These are phyloP conservation scores for Leucoma salicis DNA, from an alignment of 2,888 invertebrate genomes.

Conservation along the genomic window DNA sequence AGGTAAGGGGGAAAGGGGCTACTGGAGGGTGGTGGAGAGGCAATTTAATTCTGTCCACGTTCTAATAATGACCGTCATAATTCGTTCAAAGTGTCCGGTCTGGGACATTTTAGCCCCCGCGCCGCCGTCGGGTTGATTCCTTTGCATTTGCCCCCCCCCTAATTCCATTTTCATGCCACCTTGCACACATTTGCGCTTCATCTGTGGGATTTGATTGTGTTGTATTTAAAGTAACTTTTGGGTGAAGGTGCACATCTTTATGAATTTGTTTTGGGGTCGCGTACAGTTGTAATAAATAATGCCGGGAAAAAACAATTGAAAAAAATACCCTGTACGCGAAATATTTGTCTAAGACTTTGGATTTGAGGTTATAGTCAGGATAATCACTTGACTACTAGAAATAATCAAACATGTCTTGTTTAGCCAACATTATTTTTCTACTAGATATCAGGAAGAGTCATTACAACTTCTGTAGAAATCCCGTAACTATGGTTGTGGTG, in stretches of 20 bases:
- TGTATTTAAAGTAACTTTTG: constrained; percentile 22
- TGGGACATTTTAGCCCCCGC: constrained; percentile 72
- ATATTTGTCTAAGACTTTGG: too few relatives aligned
- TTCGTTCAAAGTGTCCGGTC: constrained; percentile 84
- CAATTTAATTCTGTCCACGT: constrained; percentile 85
- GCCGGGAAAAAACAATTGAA: too few relatives aligned
- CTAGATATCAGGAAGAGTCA: too few relatives aligned
- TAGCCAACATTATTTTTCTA: too few relatives aligned
- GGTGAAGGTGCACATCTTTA: constrained; percentile 9
- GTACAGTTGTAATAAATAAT: too few relatives aligned
- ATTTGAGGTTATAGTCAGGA: too few relatives aligned
- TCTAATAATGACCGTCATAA: constrained; percentile 85
- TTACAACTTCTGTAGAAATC: too few relatives aligned
- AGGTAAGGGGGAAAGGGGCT: constrained; percentile 47
- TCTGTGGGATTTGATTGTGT: constrained; percentile 48
- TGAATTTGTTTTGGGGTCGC: too few relatives aligned
- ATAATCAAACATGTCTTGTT: too few relatives aligned
- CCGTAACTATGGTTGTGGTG: too few relatives aligned
- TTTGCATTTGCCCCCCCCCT: constrained; percentile 78
- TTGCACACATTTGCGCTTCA: constrained; percentile 73
- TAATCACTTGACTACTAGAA: too few relatives aligned
- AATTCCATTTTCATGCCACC: constrained; percentile 81
- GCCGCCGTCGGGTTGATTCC: constrained; percentile 67
- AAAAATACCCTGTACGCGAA: too few relatives aligned
- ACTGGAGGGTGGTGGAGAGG: constrained; percentile 60